Base-by-base conservation (phyloP, 2,113 vertebrate genomes). In the Pardalotus punctatus region DNA sequence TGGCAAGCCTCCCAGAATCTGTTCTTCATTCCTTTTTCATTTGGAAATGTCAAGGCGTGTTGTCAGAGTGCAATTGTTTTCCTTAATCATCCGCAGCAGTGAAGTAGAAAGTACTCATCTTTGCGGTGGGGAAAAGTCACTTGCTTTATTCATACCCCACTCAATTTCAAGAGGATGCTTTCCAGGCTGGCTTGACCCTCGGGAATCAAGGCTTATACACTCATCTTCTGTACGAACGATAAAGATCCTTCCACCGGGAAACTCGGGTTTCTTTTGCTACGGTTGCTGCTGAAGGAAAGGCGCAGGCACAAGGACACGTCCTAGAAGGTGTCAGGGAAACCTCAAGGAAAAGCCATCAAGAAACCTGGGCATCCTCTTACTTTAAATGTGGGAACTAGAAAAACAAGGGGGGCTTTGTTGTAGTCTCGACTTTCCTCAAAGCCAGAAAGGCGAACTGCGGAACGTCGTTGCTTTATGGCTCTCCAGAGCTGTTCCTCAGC, bases 51-150 rank as follows among this genome's bases (percentile, higher is more conserved):
- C 95, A 95, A n/a, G 70, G 87, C 33, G 0, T 27, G 74, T 66
- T 88, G 92, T 90, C 95, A 89, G 88, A 73, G 80, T 4, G 42
- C 85, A 62, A 92, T 96, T 96, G 96, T 97, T 97, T 96, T 78
- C 93, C 86, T 95, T 73, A 77, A 93, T 88, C 94, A 83, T 66
- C 71, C 4, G 5, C 90, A 43, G 84, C 92, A 67, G 54, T 10
- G 62, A 70, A 72, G 93, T 58, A 94, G 78, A 95, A 94, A 96
- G 73, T 9, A 54, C 90, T 93, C 76, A 80, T 87, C 70, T 57
- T 54, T 11, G 25, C 2, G 4, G 48, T 51, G 94, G 10, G 50
- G 54, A 83, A 66, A 81, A 94, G 71, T 50, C 88, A 12, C 94
- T 90, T 6, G 50, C 53, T 90, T 76, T 57, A 65, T 86, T 85